These are phyloP conservation scores for Bombus confusus DNA, from an alignment of 1,140 invertebrate species.

Conservation along the genomic window DNA sequence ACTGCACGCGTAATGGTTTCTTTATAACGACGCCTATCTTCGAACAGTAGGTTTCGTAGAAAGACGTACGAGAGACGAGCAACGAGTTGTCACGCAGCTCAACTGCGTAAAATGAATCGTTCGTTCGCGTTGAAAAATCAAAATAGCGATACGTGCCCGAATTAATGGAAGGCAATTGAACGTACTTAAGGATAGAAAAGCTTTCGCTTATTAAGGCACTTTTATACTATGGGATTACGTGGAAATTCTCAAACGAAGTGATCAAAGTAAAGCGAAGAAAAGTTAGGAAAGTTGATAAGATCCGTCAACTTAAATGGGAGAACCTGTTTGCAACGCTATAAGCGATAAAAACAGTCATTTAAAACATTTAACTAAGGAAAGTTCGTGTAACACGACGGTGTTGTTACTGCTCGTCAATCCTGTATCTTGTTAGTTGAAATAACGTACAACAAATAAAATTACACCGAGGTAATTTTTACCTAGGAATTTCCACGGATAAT, in stretches of 20 bases:
- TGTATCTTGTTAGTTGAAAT: constrained; percentile 1
- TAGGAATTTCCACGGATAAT: constrained; percentile 19
- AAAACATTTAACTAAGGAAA: not conserved
- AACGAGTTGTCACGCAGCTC: too few species aligned
- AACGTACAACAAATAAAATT: constrained; percentile 21
- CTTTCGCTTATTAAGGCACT: not conserved
- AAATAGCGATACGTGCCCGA: too few species aligned
- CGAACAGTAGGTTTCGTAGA: too few species aligned
- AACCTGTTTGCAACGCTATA: not conserved
- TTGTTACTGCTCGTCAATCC: not conserved
- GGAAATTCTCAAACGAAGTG: not conserved
- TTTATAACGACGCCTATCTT: too few species aligned
- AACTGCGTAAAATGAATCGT: too few species aligned
- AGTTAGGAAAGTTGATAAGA: not conserved
- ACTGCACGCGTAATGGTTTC: not conserved
- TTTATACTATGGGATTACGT: not conserved
- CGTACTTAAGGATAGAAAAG: not conserved
- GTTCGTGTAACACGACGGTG: not conserved
- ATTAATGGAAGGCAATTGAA: not conserved
- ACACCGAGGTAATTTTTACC: constrained; percentile 20
- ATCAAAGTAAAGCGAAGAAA: not conserved
- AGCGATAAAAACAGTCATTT: not conserved
- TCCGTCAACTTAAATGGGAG: not conserved
- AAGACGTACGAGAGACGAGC: too few species aligned
- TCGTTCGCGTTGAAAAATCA: too few species aligned